Conservation (phyloP, 2,797 vertebrate species). For the Hippopotamyrus pictus region DNA sequence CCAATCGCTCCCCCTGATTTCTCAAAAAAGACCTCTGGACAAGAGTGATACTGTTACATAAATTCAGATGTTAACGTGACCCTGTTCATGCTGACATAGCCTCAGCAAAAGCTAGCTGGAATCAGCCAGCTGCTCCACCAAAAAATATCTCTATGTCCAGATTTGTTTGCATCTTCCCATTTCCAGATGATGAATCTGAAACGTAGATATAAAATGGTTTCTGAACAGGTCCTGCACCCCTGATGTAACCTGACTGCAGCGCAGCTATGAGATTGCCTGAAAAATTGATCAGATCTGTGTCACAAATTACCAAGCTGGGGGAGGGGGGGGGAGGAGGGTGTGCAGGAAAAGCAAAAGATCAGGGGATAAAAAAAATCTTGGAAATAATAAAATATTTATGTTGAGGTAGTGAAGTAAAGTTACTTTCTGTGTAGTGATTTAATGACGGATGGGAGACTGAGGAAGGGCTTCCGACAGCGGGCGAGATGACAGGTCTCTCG, state of each 20-base stretch:
- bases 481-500: not conserved
- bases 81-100: not conserved
- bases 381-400: slow-evolving; percentile 72
- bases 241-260: not conserved
- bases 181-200: not conserved
- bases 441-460: slow-evolving; percentile 27
- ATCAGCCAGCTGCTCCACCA: not conserved
- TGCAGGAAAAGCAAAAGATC: slow-evolving; percentile 49
- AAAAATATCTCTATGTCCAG: not conserved
- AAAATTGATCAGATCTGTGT: slow-evolving; percentile 77
- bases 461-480: not conserved
- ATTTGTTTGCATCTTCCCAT: not conserved
- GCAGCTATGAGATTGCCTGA: slow-evolving; percentile 50
- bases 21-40: not conserved
- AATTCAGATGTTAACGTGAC: not conserved
- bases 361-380: slow-evolving; percentile 51
- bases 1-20: not conserved
- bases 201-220: not conserved
- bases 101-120: not conserved
- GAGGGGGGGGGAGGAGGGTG: slow-evolving; percentile 46
- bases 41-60: not conserved
- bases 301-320: slow-evolving; percentile 66
- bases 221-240: not conserved
- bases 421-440: slow-evolving; percentile 82
- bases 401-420: slow-evolving; percentile 73